Evolutionary conservation across 2,113 vertebrate species (phyloP).

Genomic region (Serinus canaria): DNA sequence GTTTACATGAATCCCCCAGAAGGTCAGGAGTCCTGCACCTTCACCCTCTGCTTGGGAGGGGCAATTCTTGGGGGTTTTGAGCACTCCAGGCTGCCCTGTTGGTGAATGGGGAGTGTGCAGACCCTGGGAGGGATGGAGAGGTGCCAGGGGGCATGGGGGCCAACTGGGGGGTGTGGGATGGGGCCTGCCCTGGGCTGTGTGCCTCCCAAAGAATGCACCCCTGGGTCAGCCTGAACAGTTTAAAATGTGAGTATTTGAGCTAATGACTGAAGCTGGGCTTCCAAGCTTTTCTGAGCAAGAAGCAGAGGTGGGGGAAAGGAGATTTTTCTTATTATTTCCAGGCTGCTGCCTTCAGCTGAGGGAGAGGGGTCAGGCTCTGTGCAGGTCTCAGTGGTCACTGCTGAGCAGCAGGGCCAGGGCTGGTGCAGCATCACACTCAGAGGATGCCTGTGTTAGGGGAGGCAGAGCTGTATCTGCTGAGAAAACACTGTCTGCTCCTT

Average conservation of each 20-base stretch:
- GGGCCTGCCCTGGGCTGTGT: neutral
- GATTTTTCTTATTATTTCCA: neutral
- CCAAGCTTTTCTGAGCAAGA: neutral
- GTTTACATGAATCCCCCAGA: neutral
- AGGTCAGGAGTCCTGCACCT: neutral
- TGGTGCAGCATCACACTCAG: neutral
- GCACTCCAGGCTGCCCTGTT: neutral
- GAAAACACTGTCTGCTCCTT: neutral
- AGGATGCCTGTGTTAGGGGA: neutral
- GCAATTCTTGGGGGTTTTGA: neutral
- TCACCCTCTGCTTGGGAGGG: neutral
- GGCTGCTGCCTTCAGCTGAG: neutral
- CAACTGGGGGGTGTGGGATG: neutral
- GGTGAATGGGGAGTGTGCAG: neutral
- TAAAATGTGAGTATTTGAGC: neutral
- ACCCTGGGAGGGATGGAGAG: neutral
- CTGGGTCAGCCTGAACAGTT: neutral
- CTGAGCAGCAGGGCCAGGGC: neutral
- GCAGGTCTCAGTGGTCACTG: neutral
- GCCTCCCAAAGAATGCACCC: neutral
- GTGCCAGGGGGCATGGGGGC: neutral
- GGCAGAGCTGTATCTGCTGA: neutral
- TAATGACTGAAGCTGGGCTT: neutral
- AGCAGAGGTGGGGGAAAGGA: neutral
- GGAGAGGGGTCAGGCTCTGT: fast-evolving